phyloP scores from a whole-genome alignment of 2,888 invertebrate genomes.

The Helobdella robusta region DNA sequence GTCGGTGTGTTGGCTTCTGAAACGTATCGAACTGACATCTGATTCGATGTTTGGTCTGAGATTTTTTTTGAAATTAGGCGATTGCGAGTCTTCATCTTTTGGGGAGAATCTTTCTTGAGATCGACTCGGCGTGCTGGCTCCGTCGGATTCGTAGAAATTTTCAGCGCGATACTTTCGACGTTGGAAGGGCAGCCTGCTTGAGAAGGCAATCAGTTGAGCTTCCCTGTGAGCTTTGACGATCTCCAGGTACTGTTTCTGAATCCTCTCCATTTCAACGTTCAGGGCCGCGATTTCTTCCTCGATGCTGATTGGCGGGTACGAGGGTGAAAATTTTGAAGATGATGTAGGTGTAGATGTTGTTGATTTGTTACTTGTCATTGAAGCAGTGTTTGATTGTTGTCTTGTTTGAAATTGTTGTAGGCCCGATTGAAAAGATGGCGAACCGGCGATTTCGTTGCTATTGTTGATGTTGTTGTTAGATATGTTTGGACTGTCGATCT shows the following conservation, averaged over 20 bases:
- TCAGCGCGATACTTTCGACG: neutral
- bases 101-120: neutral
- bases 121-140: neutral
- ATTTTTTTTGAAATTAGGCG: no score
- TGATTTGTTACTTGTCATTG: no score
- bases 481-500: no score
- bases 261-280: slow-evolving; percentile 57
- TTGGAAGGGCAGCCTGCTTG: slow-evolving; percentile 1
- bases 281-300: slow-evolving; percentile 56
- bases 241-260: slow-evolving; percentile 54
- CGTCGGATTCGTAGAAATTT: neutral
- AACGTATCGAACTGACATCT: slow-evolving; percentile 9
- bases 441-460: no score
- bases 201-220: slow-evolving; percentile 14
- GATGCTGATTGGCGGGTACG: slow-evolving; percentile 45
- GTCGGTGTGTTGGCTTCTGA: neutral
- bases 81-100: no score
- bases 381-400: no score
- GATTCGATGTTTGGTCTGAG: neutral
- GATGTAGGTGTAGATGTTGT: neutral
- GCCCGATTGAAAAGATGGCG: no score
- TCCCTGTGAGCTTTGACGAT: slow-evolving; percentile 48
- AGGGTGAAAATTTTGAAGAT: neutral
- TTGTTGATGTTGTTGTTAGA: no score
- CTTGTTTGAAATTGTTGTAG: no score